Conservation (phyloP, 2,113 vertebrate species). For the Albula glossodonta region DNA sequence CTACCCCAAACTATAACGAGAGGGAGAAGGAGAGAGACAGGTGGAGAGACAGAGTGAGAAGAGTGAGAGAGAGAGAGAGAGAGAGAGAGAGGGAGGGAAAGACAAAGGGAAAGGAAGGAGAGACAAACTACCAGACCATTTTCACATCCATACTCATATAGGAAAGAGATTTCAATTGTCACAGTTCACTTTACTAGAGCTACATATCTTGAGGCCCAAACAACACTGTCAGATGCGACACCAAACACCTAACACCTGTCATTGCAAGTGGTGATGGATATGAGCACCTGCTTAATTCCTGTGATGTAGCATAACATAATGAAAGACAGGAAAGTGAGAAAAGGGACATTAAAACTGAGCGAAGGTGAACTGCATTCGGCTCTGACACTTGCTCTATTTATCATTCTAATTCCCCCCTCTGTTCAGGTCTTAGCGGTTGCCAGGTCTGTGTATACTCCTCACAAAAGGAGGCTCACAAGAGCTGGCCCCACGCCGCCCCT, state of each 20-base stretch:
- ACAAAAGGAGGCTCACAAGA: neutral
- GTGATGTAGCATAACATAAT: too few species aligned
- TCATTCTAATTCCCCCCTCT: neutral
- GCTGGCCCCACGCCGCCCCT: neutral
- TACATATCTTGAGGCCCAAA: too few species aligned
- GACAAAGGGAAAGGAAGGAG: neutral
- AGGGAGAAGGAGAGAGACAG: neutral
- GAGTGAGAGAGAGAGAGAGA: conserved; percentile 18
- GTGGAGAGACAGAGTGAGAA: neutral
- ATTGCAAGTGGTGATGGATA: too few species aligned
- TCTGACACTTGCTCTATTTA: neutral
- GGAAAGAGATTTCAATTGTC: too few species aligned
- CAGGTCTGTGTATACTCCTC: neutral
- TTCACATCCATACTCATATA: too few species aligned
- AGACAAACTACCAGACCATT: neutral
- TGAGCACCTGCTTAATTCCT: too few species aligned
- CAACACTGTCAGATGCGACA: too few species aligned
- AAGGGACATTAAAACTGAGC: conserved; percentile 16
- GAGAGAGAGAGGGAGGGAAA: neutral
- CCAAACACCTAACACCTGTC: too few species aligned
- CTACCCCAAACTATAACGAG: too few species aligned
- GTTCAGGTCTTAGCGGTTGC: neutral
- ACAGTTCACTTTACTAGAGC: too few species aligned
- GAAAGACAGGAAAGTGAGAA: neutral
- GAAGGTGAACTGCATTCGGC: neutral